Conservation (phyloP, 2,888 invertebrate genomes). For the Drosophila fulvimacula region DNA sequence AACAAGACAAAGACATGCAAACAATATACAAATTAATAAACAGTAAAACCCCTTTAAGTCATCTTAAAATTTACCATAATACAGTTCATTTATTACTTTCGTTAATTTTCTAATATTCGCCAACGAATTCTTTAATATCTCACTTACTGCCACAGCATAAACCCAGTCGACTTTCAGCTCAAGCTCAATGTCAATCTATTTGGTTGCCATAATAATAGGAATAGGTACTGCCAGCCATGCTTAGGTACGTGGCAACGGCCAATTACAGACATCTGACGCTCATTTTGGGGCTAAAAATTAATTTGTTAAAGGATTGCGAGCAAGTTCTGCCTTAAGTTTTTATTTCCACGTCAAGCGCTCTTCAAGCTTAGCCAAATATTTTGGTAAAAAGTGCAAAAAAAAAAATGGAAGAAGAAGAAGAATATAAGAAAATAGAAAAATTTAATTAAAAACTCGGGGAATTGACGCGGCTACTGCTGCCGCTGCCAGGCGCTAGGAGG, state of each 20-base stretch:
- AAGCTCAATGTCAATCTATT: conserved; percentile 47
- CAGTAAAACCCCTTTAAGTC: too few relatives aligned
- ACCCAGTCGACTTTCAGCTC: conserved; percentile 8
- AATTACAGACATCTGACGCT: conserved; percentile 71
- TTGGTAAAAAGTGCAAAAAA: conserved; percentile 46
- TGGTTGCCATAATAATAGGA: conserved; percentile 17
- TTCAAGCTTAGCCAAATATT: conserved; percentile 64
- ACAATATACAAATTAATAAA: too few relatives aligned
- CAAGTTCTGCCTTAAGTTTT: conserved; percentile 10
- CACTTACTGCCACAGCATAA: not conserved
- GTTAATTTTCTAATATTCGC: not conserved
- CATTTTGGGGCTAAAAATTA: conserved; percentile 67
- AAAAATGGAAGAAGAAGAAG: conserved; percentile 19
- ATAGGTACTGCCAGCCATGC: conserved; percentile 8
- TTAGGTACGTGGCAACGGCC: conserved; percentile 63
- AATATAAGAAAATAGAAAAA: conserved; percentile 24
- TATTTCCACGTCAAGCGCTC: conserved; percentile 30
- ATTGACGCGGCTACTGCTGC: conserved; percentile 24
- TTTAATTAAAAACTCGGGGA: conserved; percentile 73
- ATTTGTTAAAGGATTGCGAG: conserved; percentile 70
- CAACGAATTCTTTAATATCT: not conserved
- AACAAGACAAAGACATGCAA: too few relatives aligned
- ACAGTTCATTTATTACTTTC: not conserved
- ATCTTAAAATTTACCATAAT: not conserved
- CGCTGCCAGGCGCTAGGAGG: conserved; percentile 50